phyloP scores from a whole-genome alignment of 2,888 invertebrate genomes.

The Drosophila colorata region DNA sequence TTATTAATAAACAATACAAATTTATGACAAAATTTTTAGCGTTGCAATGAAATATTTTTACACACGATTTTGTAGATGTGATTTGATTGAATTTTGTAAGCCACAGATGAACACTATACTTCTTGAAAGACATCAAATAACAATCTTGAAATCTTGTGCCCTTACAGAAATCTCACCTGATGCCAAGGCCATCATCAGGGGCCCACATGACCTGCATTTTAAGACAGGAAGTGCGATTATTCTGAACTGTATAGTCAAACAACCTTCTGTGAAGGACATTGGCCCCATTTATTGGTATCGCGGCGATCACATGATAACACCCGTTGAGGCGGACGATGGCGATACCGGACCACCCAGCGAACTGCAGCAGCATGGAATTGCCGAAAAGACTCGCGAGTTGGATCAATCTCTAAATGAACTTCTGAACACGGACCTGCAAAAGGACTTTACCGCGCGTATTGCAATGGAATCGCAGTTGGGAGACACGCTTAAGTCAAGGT shows the following conservation, averaged over 20 bases:
- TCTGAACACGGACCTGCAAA: constrained; percentile 75
- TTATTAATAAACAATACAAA: constrained; percentile 52
- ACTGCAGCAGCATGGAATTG: neutral
- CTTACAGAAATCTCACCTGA: constrained; percentile 86
- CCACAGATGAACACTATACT: no score
- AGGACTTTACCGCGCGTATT: constrained; percentile 82
- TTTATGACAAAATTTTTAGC: constrained; percentile 39
- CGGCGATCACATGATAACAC: constrained; percentile 85
- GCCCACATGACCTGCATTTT: constrained; percentile 89
- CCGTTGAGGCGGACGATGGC: constrained; percentile 75
- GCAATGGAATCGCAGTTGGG: constrained; percentile 85
- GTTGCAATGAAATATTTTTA: constrained; percentile 41
- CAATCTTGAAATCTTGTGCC: neutral
- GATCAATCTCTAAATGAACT: constrained; percentile 54
- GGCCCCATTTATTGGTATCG: constrained; percentile 91
- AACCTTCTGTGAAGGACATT: constrained; percentile 88
- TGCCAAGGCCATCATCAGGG: constrained; percentile 89
- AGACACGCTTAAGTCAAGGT: constrained; percentile 90
- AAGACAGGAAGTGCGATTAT: constrained; percentile 91
- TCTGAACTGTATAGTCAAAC: constrained; percentile 89
- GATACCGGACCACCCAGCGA: constrained; percentile 4
- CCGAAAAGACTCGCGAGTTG: constrained; percentile 3
- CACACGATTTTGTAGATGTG: constrained; percentile 27
- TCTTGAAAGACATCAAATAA: no score
- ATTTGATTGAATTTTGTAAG: neutral